Evolutionary conservation across 1,140 invertebrate genomes (phyloP).

Genomic region (Stegodyphus mimosarum): DNA sequence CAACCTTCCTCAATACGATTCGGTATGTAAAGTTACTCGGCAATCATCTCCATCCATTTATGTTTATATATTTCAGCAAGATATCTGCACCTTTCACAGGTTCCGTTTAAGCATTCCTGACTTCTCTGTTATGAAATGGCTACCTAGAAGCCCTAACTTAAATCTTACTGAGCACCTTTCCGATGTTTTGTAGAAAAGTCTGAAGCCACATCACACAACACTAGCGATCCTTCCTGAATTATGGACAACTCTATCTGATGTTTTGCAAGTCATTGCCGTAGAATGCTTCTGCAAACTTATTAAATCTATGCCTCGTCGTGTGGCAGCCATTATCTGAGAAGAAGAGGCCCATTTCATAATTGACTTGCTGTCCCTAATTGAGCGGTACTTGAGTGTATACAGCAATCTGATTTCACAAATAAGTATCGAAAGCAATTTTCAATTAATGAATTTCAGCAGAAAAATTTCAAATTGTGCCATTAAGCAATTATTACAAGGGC

Average conservation of each 20-base stretch:
- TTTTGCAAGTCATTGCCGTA: not conserved
- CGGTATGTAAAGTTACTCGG: not conserved
- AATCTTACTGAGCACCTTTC: not conserved
- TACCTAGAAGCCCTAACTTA: not conserved
- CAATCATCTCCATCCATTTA: not conserved
- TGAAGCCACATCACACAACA: not conserved
- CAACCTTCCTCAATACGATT: not conserved
- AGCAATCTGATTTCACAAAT: too few relatives aligned
- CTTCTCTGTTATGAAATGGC: not conserved
- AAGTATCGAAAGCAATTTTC: too few relatives aligned
- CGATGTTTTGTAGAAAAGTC: not conserved
- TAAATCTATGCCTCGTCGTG: not conserved
- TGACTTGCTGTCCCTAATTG: too few relatives aligned
- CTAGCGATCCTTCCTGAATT: not conserved
- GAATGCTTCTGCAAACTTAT: not conserved
- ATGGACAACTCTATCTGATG: not conserved
- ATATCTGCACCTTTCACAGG: not conserved
- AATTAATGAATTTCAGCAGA: too few relatives aligned
- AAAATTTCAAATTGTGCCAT: too few relatives aligned
- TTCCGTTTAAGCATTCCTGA: not conserved
- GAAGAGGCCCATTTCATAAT: too few relatives aligned
- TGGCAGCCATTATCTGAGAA: not conserved
- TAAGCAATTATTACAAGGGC: too few relatives aligned
- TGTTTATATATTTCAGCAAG: not conserved
- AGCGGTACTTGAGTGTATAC: too few relatives aligned